Percentiles rank a stretch among this genome's conserved stretches.
phyloP scores from a whole-genome alignment of 2,113 vertebrate species.

The Pagrus major region DNA sequence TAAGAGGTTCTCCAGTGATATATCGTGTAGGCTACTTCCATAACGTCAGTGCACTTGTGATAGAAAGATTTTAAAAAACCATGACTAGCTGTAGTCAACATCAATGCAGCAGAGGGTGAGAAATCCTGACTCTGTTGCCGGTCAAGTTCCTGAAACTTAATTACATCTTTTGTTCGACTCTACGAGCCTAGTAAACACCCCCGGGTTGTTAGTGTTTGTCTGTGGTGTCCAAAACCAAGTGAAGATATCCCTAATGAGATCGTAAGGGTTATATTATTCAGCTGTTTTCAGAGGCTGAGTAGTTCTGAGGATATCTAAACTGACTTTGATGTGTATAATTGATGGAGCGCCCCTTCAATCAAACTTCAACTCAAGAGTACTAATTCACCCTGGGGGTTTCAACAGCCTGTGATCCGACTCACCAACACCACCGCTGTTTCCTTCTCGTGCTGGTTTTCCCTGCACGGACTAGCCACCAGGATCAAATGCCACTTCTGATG shows the following conservation, averaged over 20 bases:
- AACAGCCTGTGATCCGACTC: background rate
- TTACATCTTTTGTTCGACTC: background rate
- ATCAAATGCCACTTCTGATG: constrained; percentile 4
- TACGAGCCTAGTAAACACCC: background rate
- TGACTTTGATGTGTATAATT: background rate
- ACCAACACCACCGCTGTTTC: background rate
- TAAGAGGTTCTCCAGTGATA: background rate
- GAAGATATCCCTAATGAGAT: too few species aligned
- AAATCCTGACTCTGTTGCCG: background rate
- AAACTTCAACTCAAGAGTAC: background rate
- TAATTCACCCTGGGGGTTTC: background rate
- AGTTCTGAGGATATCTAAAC: background rate
- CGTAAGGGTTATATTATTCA: too few species aligned
- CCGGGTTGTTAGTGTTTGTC: background rate
- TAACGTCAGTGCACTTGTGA: background rate
- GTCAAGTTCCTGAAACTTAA: background rate
- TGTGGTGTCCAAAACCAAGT: background rate
- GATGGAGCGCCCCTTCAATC: too few species aligned
- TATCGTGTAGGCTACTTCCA: too few species aligned
- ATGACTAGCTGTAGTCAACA: too few species aligned
- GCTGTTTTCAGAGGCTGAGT: background rate
- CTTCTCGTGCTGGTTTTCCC: background rate
- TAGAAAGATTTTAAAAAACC: background rate
- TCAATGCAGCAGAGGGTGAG: background rate
- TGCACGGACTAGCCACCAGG: background rate